Evolutionary conservation across 2,888 invertebrate genomes (phyloP).

Genomic region (Sphinx pinastri): DNA sequence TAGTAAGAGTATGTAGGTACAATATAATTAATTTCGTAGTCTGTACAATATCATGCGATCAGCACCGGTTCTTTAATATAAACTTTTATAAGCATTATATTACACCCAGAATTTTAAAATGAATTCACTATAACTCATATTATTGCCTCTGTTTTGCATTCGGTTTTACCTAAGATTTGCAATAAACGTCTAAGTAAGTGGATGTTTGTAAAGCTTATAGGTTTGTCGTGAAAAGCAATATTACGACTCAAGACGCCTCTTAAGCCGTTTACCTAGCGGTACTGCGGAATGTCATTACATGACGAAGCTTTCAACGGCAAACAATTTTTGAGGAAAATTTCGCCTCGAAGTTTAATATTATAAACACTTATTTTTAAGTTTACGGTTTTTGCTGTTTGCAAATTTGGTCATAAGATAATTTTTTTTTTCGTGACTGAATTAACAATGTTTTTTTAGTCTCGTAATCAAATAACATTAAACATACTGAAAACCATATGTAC

Average conservation of each 20-base stretch:
- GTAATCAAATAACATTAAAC: too few relatives aligned
- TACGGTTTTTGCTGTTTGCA: not conserved
- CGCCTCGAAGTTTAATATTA: constrained; percentile 11
- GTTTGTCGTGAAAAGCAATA: constrained; percentile 59
- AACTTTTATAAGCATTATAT: not conserved
- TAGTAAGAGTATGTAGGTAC: too few relatives aligned
- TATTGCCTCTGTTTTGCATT: constrained; percentile 49
- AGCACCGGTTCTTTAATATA: not conserved
- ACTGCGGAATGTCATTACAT: constrained; percentile 29
- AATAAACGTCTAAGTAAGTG: constrained; percentile 62
- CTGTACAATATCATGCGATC: too few relatives aligned
- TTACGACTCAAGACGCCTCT: constrained; percentile 52
- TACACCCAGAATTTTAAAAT: not conserved
- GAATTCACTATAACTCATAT: constrained; percentile 31
- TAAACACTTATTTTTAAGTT: not conserved
- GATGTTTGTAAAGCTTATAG: constrained; percentile 61
- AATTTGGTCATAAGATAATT: too few relatives aligned
- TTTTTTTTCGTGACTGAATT: too few relatives aligned
- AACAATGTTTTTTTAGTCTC: too few relatives aligned
- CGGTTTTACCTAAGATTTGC: constrained; percentile 50
- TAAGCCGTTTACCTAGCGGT: constrained; percentile 38
- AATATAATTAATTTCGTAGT: too few relatives aligned
- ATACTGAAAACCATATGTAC: too few relatives aligned
- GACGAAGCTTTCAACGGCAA: constrained; percentile 22
- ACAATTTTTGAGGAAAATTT: constrained; percentile 20